These are phyloP conservation scores for Ectemnius cavifrons DNA, from an alignment of 2,888 invertebrate genomes.

Conservation along the genomic window DNA sequence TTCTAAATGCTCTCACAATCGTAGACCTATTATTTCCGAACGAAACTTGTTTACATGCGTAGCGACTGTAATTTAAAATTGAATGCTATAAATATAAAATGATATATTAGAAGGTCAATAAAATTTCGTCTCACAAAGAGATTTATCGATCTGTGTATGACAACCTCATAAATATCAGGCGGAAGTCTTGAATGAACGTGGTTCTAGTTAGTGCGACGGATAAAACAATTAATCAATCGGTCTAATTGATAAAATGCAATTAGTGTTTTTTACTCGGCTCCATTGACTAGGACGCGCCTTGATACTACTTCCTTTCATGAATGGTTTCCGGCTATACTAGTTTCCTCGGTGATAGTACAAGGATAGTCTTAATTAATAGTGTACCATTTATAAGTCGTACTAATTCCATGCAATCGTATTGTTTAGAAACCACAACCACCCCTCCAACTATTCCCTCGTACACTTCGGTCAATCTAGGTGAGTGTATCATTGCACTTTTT, in stretches of 20 bases:
- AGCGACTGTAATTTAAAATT: too few relatives aligned
- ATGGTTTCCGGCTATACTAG: conserved; percentile 39
- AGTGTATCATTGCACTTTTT: background rate
- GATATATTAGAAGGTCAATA: too few relatives aligned
- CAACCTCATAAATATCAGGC: conserved; percentile 23
- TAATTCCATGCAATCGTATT: background rate
- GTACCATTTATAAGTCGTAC: background rate
- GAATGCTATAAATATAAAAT: too few relatives aligned
- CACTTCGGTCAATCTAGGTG: background rate
- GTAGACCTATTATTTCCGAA: too few relatives aligned
- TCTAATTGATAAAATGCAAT: conserved; percentile 50
- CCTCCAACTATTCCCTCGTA: conserved; percentile 17
- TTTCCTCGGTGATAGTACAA: background rate
- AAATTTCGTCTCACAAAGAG: background rate
- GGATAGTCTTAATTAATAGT: conserved; percentile 1
- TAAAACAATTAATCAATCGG: conserved; percentile 56
- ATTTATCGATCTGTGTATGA: conserved; percentile 17
- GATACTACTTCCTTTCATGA: conserved; percentile 3
- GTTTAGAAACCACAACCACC: conserved; percentile 42
- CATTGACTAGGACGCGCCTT: conserved; percentile 42
- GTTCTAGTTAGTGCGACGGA: conserved; percentile 30
- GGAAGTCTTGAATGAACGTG: conserved; percentile 48
- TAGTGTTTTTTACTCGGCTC: conserved; percentile 39
- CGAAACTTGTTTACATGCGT: too few relatives aligned
- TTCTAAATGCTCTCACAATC: background rate